Percentiles rank a stretch among this genome's conserved stretches.
Evolutionary conservation across 2,113 vertebrate genomes (phyloP).

Genomic region (Hippocampus abdominalis): DNA sequence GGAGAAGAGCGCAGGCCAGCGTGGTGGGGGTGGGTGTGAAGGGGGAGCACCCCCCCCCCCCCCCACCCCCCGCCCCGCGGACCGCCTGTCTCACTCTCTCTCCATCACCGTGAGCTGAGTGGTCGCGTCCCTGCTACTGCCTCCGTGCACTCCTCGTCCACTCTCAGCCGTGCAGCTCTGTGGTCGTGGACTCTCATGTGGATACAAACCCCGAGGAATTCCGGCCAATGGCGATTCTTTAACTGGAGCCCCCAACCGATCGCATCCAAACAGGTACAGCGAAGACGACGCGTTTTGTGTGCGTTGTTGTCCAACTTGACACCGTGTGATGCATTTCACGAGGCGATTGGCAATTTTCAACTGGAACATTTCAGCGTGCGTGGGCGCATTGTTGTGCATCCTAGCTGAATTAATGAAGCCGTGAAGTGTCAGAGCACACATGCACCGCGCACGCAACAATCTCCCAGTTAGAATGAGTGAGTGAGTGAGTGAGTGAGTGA

Average conservation of each 20-base stretch:
- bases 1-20: conserved; percentile 7
- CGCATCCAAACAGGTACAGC: conserved; percentile 55
- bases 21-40: not conserved
- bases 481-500: conserved; percentile 8
- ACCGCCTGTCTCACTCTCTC: conserved; percentile 23
- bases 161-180: conserved; percentile 52
- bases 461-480: conserved; percentile 29
- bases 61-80: not conserved
- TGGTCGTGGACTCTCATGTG: conserved; percentile 61
- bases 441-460: conserved; percentile 29
- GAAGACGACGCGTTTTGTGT: conserved; percentile 7
- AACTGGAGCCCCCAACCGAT: conserved; percentile 41
- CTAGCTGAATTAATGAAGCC: conserved; percentile 26
- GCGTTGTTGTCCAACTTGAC: conserved; percentile 39
- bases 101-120: conserved; percentile 39
- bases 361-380: not conserved
- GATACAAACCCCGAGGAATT: conserved; percentile 47
- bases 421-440: conserved; percentile 17
- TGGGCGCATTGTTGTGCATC: not conserved
- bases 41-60: not conserved
- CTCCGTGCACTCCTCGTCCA: conserved; percentile 34
- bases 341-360: not conserved
- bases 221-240: conserved; percentile 58
- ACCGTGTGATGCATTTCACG: not conserved
- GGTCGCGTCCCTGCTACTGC: conserved; percentile 37